Evolutionary conservation across 2,797 vertebrate species (phyloP), one percentile per base, ranked within the genome.

Genomic region (Sebastes minor): DNA sequence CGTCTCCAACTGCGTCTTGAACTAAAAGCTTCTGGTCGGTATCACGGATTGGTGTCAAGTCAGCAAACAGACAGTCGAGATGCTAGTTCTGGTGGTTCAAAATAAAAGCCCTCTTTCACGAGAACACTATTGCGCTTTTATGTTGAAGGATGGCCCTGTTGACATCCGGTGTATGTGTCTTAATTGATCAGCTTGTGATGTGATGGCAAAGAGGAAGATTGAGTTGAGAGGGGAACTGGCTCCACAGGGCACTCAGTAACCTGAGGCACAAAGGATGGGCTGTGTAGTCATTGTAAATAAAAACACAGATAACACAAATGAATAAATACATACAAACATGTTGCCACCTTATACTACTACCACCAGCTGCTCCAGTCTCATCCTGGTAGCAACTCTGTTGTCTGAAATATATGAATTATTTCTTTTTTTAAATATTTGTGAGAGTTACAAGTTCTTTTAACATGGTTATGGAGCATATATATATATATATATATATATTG

Each of bases 111-210:
- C 4, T 6, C 0, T 27, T 0, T 3, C 5, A 30, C 6, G 16
- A 23, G 3, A 5, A 1, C 12, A 9, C 3, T 38, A 2, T 8
- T 9, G 9, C 16, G 86, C 69, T 74, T 86, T 92, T 91, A 88
- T 65, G 16, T 28, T 87, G 84, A 79, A 82, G 59, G 18, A 0
- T 0, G 0, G 12, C 1, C 3, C 2, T 4, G 6, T 0, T 1
- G 1, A 61, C 33, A 81, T 89, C 89, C 81, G 78, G 69, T 64
- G 7, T 12, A 1, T 1, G 13, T 32, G 1, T 0, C 2, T 18
- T 5, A 16, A 57, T 87, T 86, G 59, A 78, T 25, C 61, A 57
- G 12, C 25, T 61, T 59, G 49, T 42, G 12, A 69, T 55, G 10
- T 33, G 12, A 69, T 52, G 8, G 42, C 12, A 27, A 16, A 32